A percentile compares a stretch with the other conserved stretches of the same genome.
These are phyloP conservation scores for Pimpla rufipes DNA, from an alignment of 2,888 invertebrate species.

Conservation along the genomic window DNA sequence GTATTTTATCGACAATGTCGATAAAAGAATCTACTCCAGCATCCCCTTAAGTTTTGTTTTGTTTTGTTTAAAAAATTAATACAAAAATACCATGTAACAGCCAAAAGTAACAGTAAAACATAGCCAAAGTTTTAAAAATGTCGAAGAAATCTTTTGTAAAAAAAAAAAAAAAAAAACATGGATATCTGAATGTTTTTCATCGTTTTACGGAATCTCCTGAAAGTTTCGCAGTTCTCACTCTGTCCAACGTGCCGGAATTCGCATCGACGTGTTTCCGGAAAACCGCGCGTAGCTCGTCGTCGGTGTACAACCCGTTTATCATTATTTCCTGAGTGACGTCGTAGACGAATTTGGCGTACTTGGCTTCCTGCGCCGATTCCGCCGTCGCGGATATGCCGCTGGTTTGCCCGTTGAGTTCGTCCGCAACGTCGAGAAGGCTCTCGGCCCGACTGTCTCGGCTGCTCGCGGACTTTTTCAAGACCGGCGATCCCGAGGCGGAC, in stretches of 20 bases:
- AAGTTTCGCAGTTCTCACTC: constrained; percentile 80
- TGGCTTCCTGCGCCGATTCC: constrained; percentile 76
- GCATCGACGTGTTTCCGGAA: constrained; percentile 86
- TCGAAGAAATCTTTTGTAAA: too few species aligned
- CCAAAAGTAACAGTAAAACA: too few species aligned
- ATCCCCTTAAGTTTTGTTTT: too few species aligned
- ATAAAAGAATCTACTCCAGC: too few species aligned
- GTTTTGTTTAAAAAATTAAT: too few species aligned
- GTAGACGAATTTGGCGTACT: constrained; percentile 85
- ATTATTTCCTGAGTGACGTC: constrained; percentile 88
- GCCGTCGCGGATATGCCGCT: constrained; percentile 14
- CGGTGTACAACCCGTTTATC: constrained; percentile 86
- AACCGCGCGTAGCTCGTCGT: constrained; percentile 86
- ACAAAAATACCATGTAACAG: too few species aligned
- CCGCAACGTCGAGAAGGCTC: background rate
- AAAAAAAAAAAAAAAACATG: background rate
- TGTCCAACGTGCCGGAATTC: constrained; percentile 85
- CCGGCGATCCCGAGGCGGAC: constrained; percentile 42
- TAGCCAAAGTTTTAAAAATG: too few species aligned
- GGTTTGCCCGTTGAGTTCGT: background rate
- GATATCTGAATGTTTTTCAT: too few species aligned
- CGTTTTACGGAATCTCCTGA: too few species aligned
- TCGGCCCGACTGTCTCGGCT: constrained; percentile 6
- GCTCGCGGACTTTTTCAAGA: constrained; percentile 19
- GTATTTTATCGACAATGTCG: too few species aligned